Percentiles rank a stretch among this genome's conserved stretches.
Conservation (phyloP, 2,113 vertebrate genomes). For the Phrynosoma blainvillii region DNA sequence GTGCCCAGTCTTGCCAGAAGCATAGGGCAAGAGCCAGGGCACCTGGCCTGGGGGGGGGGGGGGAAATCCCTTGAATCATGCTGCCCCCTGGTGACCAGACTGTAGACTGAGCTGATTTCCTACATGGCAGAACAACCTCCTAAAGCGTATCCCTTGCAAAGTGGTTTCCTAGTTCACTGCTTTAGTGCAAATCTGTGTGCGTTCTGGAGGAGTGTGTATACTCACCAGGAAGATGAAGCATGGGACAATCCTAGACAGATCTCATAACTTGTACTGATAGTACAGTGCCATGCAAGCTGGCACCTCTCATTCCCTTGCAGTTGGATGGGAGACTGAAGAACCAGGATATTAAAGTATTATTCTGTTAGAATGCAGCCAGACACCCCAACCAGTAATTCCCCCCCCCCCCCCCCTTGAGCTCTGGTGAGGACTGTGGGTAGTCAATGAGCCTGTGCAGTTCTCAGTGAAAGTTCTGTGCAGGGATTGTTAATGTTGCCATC, state of each 20-base stretch:
- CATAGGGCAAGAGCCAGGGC: not conserved
- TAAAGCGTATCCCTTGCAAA: not conserved
- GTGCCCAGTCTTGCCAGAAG: not conserved
- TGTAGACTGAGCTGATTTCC: not conserved
- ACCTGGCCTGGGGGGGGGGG: not conserved
- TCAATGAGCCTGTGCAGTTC: not conserved
- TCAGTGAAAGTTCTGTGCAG: not conserved
- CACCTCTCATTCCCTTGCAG: not conserved
- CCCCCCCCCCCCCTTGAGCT: no score
- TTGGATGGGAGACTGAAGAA: not conserved
- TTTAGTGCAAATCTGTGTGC: not conserved
- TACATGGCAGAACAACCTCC: no score
- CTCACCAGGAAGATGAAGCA: not conserved
- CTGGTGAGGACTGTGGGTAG: not conserved
- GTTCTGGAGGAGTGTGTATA: not conserved
- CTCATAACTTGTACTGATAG: not conserved
- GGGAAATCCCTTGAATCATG: not conserved
- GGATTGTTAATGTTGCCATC: not conserved
- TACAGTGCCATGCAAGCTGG: no score
- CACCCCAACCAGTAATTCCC: no score
- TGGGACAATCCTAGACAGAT: not conserved
- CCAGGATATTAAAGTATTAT: not conserved
- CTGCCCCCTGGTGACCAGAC: not conserved
- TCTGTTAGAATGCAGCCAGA: no score
- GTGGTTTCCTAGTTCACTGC: not conserved